Conservation (phyloP, 2,888 invertebrate species). For the Himalopsyche kuldschensis region DNA sequence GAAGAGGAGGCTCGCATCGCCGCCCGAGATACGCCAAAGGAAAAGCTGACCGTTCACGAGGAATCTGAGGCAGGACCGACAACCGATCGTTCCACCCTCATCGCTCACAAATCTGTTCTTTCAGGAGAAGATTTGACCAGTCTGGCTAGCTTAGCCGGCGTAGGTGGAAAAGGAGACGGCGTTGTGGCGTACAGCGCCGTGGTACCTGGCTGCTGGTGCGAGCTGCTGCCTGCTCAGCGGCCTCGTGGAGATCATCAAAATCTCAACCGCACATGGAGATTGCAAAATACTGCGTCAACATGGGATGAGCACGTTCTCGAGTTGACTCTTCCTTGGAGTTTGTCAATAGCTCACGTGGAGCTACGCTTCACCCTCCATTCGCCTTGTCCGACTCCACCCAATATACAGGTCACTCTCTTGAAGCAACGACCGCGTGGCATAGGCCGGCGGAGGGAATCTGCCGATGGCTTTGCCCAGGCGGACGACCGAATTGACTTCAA, state of each 20-base stretch:
- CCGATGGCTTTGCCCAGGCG: constrained; percentile 50
- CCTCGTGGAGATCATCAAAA: constrained; percentile 87
- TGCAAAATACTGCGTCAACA: constrained; percentile 85
- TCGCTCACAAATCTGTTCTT: constrained; percentile 64
- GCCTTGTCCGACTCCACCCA: constrained; percentile 74
- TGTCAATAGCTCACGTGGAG: constrained; percentile 85
- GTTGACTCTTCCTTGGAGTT: constrained; percentile 77
- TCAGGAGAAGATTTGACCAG: constrained; percentile 64
- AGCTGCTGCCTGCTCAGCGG: constrained; percentile 88
- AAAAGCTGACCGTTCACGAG: background rate
- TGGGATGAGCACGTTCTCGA: constrained; percentile 95
- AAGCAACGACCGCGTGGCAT: constrained; percentile 65
- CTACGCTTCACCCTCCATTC: constrained; percentile 82
- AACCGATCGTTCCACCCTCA: constrained; percentile 43
- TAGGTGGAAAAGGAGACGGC: constrained; percentile 62
- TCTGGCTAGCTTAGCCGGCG: constrained; percentile 74
- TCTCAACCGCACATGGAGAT: constrained; percentile 82
- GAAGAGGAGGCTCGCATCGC: constrained; percentile 58
- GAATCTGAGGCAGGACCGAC: constrained; percentile 6
- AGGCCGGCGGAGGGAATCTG: constrained; percentile 58
- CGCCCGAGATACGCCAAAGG: background rate
- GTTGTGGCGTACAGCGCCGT: constrained; percentile 76
- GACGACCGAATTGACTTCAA: constrained; percentile 47
- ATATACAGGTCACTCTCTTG: constrained; percentile 71
- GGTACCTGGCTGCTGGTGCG: constrained; percentile 92